Base-by-base conservation (phyloP, 64 coral and sea anemone genomes). In the Hydrozoanthus tunicans region DNA sequence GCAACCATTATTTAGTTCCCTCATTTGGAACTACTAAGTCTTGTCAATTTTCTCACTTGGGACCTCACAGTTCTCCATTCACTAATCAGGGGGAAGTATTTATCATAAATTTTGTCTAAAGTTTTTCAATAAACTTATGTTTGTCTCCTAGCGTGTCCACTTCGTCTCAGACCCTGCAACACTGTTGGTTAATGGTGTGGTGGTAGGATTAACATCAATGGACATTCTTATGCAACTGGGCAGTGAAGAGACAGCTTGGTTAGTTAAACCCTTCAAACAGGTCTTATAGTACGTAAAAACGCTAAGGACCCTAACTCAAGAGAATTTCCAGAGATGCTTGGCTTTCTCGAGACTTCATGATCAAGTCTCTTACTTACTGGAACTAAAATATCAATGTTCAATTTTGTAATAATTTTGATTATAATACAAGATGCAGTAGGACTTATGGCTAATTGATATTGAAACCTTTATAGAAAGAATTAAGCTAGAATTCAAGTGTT, bases 241-340 rank as follows among this genome's bases (percentile, higher is more conserved):
- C n/a, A 92, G 94, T 90, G 96, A 98, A 90, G 96, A 98, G 59
- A 98, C 94, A 58, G 94, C 94, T 65, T 86, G 94, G 96, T 98
- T 52, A 93, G 82, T 70, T 70, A n/a, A 65, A 9, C 8, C n/a
- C 23, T 53, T 13, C 2, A 26, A 64, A 53, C 3, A 56, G 69
- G 8, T 5, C 78, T 10, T 1, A 62, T 26, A 26, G 9, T 65
- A 14, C 4, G 17, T 65, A 13, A 72, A 14, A 13, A 14, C 1
- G 9, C 43, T 17, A 10, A 9, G 10, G 25, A 78, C 9, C 11
- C 79, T 11, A 6, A 14, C 65, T 75, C 11, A 11, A 14, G 25
- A 70, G 25, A 8, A 17, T 59, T 20, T 43, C 32, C 32, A 43
- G 32, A 43, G 32, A 2, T 43, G 32, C 32, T 2, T 43, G 32